Evolutionary conservation across 2,888 invertebrate genomes (phyloP), one percentile per base, ranked within the genome.

Genomic region (Pasiphila rectangulata): DNA sequence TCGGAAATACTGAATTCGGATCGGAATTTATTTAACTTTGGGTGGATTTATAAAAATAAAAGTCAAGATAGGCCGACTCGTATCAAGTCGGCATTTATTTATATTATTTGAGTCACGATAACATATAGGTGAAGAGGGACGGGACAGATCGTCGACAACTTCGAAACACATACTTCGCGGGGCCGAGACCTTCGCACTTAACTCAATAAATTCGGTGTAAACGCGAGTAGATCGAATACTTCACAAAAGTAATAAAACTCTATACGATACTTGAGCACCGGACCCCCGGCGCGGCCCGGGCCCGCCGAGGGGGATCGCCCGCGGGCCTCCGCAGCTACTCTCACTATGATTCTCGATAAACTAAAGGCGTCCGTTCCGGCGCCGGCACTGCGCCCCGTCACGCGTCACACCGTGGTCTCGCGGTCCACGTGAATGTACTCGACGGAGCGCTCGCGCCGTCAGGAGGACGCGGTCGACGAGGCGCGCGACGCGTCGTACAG

Each of bases 401-500:
- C 24, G 24, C 82, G 90, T 94, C 93, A 95, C 91, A 96, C 96
- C 71, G 96, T 96, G 79, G 96, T 96, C 90, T 96, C 96, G 82
- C 96, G 94, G 90, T 96, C 96, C 90, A 96, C 95, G 88, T 96
- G 95, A 78, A 96, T 96, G 86, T 94, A 96, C 83, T 96, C 96
- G 91, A 96, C 96, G 91, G 95, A 94, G 90, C 95, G 94, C 79
- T 93, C 92, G 86, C 94, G 94, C 72, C 95, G 96, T 96, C 96
- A 96, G 92, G 96, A 96, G 70, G 92, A 90, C 19, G 91, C 90
- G 34, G 90, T 89, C 24, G 91, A 81, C 1, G 85, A 83, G 24
- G 83, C 73, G 65, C 85, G 89, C 60, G 90, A 91, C 53, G 91
- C 90, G 71, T 93, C 93, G 64, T 92, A 89, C 47, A 93, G 85